Base-by-base conservation (phyloP, 2,113 vertebrate species). In the Pelvicachromis taeniatus region DNA sequence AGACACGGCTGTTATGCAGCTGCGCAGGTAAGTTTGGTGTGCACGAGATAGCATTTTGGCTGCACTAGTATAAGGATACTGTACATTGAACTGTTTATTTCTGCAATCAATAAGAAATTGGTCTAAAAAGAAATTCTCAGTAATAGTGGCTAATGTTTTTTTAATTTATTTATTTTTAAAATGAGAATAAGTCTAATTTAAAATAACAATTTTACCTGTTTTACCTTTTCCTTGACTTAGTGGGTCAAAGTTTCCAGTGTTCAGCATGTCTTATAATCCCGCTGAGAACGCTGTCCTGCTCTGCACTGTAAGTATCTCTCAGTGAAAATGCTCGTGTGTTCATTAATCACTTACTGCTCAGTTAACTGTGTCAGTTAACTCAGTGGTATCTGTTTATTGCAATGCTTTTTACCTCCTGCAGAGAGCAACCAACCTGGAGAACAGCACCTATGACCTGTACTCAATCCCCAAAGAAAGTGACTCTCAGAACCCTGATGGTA, bases 241-340 rank as follows among this genome's bases (percentile, higher is more conserved):
- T 35, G 98, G 98, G 13, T 99, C 98, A 19, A 99, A 99, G 93
- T 99, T 99, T 91, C 98, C 98, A 0, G 98, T 99, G 78, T 99
- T 99, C 95, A 99, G 97, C 92, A 99, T 99, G 98, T 99, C 97
- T 0, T 99, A 99, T 90, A 99, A 99, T 91, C 98, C 98, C 0
- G 98, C 98, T 0, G 98, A 99, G 95, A 99, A 99, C 0, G 93
- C 98, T 0, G 98, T 99, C 55, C 96, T 99, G 3, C 97, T 99
- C 45, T 99, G 98, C 91, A 99, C 97, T 0, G 98, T 99, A 86
- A 96, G 97, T 86, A n/a, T 45, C 29, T 42, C 14, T 40, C 5
- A 21, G 5, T 33, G 7, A 16, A 65, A 70, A 42, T 31, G 12
- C 48, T 31, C 14, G 29, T 6, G 2, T 4, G 31, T 42, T n/a